These are phyloP conservation scores for Lydus trimaculatus DNA, from an alignment of 2,888 invertebrate genomes.

Conservation along the genomic window DNA sequence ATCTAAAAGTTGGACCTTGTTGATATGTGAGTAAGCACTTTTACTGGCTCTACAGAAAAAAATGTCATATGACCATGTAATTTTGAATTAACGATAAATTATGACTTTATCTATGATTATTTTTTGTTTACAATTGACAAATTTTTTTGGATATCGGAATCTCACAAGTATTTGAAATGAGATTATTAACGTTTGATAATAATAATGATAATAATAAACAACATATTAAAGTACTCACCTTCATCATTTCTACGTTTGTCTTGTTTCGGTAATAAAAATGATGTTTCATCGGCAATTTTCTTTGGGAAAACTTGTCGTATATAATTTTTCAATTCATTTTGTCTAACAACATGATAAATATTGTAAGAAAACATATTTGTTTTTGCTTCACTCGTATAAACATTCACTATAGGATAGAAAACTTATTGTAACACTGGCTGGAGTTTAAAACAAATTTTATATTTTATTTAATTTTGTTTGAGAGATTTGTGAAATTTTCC, in stretches of 20 bases:
- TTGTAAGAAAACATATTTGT: neutral
- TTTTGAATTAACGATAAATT: too few relatives aligned
- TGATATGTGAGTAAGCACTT: too few relatives aligned
- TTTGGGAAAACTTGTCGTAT: neutral
- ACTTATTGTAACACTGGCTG: neutral
- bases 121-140: too few relatives aligned
- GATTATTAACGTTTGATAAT: too few relatives aligned
- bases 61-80: too few relatives aligned
- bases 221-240: neutral
- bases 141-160: too few relatives aligned
- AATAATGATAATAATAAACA: too few relatives aligned
- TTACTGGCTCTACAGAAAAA: too few relatives aligned
- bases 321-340: neutral
- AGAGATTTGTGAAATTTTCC: constrained; percentile 5
- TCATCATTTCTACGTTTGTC: neutral
- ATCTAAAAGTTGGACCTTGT: too few relatives aligned
- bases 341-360: neutral
- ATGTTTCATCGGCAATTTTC: neutral
- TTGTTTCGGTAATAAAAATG: neutral
- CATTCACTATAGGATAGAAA: too few relatives aligned
- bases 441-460: neutral
- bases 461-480: neutral
- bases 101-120: too few relatives aligned
- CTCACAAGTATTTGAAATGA: too few relatives aligned
- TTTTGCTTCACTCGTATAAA: neutral